Evolutionary conservation across 2,888 invertebrate genomes (phyloP).

Genomic region (Lysandra bellargus): DNA sequence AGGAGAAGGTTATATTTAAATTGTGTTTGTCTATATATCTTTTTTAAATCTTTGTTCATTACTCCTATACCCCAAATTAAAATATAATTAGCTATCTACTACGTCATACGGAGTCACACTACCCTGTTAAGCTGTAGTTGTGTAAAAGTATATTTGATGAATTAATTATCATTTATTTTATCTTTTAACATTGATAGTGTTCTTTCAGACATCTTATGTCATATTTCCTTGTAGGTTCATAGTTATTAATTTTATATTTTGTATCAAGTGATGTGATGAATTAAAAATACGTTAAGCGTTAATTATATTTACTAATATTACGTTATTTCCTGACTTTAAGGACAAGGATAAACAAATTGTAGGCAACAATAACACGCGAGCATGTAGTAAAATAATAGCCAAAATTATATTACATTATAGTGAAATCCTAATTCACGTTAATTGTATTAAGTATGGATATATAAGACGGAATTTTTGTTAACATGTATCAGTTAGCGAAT

Average conservation of each 20-base stretch:
- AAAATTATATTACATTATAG: conserved; percentile 58
- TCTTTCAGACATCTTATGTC: too few species aligned
- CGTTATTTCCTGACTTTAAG: background rate
- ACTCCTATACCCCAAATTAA: too few species aligned
- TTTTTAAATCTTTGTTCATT: too few species aligned
- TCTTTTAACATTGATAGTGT: too few species aligned
- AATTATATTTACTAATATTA: background rate
- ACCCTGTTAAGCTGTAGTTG: too few species aligned
- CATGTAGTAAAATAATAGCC: conserved; percentile 40
- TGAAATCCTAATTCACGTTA: conserved; percentile 74
- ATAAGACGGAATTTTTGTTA: conserved; percentile 61
- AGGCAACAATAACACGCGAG: conserved; percentile 43
- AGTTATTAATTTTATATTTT: background rate
- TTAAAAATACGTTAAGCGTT: background rate
- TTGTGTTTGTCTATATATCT: too few species aligned
- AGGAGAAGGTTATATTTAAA: too few species aligned
- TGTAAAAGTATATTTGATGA: too few species aligned
- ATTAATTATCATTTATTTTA: too few species aligned
- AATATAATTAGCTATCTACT: too few species aligned
- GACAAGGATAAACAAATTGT: conserved; percentile 32
- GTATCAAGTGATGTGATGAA: background rate
- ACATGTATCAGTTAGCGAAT: conserved; percentile 61
- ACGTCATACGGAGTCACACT: too few species aligned
- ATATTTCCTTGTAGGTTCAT: too few species aligned
- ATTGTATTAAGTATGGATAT: conserved; percentile 62